These are phyloP conservation scores for Schrankia costaestrigalis DNA, from an alignment of 2,888 invertebrate genomes.

Conservation along the genomic window DNA sequence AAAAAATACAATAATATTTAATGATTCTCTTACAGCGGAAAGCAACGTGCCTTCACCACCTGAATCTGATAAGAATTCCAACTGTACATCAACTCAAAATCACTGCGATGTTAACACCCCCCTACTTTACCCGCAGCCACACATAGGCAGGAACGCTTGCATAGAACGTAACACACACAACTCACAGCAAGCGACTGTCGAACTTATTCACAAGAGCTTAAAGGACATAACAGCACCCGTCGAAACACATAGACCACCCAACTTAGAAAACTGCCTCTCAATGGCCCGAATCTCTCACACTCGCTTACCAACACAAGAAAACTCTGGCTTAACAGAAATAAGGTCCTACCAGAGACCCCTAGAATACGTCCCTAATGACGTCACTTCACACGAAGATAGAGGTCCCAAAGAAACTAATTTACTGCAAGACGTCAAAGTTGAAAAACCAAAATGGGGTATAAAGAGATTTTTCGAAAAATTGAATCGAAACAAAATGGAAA, in stretches of 20 bases:
- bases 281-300: conserved; percentile 51
- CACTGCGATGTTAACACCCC: conserved; percentile 74
- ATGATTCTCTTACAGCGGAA: conserved; percentile 28
- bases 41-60: conserved; percentile 26
- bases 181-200: conserved; percentile 76
- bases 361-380: conserved; percentile 88
- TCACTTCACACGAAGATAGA: conserved; percentile 68
- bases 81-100: conserved; percentile 41
- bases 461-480: conserved; percentile 66
- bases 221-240: conserved; percentile 71
- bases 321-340: conserved; percentile 57
- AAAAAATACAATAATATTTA: background rate
- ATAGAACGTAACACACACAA: conserved; percentile 86
- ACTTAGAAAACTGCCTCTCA: conserved; percentile 58
- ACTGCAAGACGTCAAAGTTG: conserved; percentile 56
- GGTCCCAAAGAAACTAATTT: conserved; percentile 70
- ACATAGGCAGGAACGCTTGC: conserved; percentile 92
- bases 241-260: conserved; percentile 36
- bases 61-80: conserved; percentile 64
- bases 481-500: conserved; percentile 65
- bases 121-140: conserved; percentile 83
- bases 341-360: conserved; percentile 65
- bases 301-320: conserved; percentile 43
- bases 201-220: conserved; percentile 82
- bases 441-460: conserved; percentile 68